Percentiles rank a stretch among this genome's conserved stretches.
These are phyloP conservation scores for Pandemis corylana DNA, from an alignment of 2,888 invertebrate genomes.

Conservation along the genomic window DNA sequence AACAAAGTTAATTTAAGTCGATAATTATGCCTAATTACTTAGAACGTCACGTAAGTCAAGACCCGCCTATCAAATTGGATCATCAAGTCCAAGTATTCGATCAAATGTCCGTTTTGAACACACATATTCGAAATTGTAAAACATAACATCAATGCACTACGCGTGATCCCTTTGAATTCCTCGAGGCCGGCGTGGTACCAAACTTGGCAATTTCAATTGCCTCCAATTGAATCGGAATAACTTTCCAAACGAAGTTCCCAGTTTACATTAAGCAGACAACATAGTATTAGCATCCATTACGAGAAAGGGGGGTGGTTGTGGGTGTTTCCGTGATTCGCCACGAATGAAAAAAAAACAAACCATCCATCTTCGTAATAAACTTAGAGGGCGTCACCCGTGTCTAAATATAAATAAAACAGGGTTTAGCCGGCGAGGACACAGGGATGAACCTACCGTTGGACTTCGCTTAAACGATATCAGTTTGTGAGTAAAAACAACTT, in stretches of 20 bases:
- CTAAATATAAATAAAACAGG: slow-evolving; percentile 44
- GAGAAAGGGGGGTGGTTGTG: slow-evolving; percentile 33
- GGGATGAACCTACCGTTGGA: slow-evolving; percentile 26
- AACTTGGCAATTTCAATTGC: slow-evolving; percentile 34
- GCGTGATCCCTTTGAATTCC: not conserved
- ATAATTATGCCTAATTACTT: not conserved
- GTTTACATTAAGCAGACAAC: slow-evolving; percentile 40
- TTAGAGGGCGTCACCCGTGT: slow-evolving; percentile 39
- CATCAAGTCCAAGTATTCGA: not conserved
- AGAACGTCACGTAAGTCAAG: not conserved
- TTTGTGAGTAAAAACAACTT: slow-evolving; percentile 2
- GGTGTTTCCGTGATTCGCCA: slow-evolving; percentile 40
- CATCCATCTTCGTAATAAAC: slow-evolving; percentile 47
- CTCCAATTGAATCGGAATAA: slow-evolving; percentile 13
- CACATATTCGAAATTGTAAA: not conserved
- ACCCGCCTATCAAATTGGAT: not conserved
- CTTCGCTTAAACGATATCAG: slow-evolving; percentile 28
- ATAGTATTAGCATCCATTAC: slow-evolving; percentile 45
- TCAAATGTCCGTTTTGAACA: not conserved
- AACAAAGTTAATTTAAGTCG: not conserved
- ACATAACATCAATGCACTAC: not conserved
- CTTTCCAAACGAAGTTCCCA: slow-evolving; percentile 30
- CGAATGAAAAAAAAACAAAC: slow-evolving; percentile 44
- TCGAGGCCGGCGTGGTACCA: not conserved
- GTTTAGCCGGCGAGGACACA: slow-evolving; percentile 31